Base-by-base conservation (phyloP, 2,888 invertebrate species). In the Acrocera orbiculus region DNA sequence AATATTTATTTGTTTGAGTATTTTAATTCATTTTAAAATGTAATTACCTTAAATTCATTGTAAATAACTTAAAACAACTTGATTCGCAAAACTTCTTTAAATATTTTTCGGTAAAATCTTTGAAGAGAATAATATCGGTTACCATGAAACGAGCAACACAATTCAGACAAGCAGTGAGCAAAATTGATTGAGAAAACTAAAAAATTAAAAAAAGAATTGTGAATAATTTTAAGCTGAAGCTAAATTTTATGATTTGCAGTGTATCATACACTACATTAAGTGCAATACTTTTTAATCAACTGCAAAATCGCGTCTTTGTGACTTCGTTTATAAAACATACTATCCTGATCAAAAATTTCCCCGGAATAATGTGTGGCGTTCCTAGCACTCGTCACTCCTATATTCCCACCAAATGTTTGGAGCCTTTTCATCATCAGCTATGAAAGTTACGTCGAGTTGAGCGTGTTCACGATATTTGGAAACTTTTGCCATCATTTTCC, bases 111-210 rank as follows among this genome's bases (percentile, higher is more conserved):
- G 51, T 37, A 15, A 55, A 53, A 9, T 49, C 47, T 3, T 41
- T 39, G 38, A 54, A 55, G 27, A 46, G 44, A 35, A 30, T 48
- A 14, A 39, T 40, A 42, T 30, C 45, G 20, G 47, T 40, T 2
- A 44, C 42, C 11, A 46, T 44, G 30, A 46, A 50, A 52, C 54
- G 53, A n/a, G 45, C 33, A 1, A 54, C 48, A 4, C 48, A 47
- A 43, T 54, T 50, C 1, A 61, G 34, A 3, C 47, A 46, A 1
- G 51, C 45, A 32, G 55, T 48, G 14, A 61, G 26, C 11, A 61
- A 46, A 3, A 55, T 53, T 32, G 54, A 46, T 39, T 61, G 60
- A 2, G 58, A 50, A 35, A 55, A 58, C 60, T 58, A 22, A 3
- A 46, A 46, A 29, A 16, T 25, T 15, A 22, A 23, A 38, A 30